Percentiles rank a stretch among this genome's conserved stretches.
Conservation (phyloP, 2,797 vertebrate genomes). For the Coluber constrictor region DNA sequence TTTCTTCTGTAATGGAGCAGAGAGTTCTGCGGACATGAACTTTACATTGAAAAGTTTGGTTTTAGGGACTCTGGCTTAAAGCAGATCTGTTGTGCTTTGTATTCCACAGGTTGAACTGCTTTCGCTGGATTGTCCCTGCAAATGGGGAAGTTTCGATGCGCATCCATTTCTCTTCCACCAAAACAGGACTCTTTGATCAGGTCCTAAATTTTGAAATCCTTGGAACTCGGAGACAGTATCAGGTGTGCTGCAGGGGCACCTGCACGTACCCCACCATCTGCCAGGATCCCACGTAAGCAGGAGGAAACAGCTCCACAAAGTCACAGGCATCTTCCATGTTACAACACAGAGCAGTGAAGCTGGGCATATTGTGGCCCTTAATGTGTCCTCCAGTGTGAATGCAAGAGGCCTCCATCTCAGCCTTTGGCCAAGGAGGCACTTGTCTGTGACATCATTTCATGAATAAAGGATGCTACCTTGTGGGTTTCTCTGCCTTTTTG, state of each 20-base stretch:
- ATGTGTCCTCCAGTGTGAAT: neutral
- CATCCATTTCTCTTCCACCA: slow-evolving; percentile 77
- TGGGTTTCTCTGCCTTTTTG: neutral
- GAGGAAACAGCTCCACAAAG: fast-evolving
- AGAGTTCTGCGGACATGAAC: no score
- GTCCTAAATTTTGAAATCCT: slow-evolving; percentile 83
- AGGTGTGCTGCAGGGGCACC: slow-evolving; percentile 77
- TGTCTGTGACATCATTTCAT: neutral
- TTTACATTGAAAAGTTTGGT: neutral
- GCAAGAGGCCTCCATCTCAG: neutral
- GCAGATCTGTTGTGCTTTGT: slow-evolving; percentile 13
- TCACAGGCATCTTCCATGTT: neutral
- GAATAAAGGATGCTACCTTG: neutral
- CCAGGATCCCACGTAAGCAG: slow-evolving; percentile 79
- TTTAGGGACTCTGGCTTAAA: neutral
- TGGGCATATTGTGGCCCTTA: neutral
- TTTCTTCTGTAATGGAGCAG: neutral
- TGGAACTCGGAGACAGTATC: slow-evolving; percentile 75
- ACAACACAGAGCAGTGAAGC: neutral
- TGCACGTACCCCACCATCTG: slow-evolving; percentile 82
- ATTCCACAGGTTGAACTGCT: slow-evolving; percentile 73
- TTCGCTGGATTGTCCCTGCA: slow-evolving; percentile 85
- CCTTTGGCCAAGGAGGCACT: neutral
- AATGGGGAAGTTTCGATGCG: slow-evolving; percentile 71
- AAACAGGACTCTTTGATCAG: slow-evolving; percentile 76